phyloP scores from a whole-genome alignment of 23 tunicate genomes.

The Styela plicata region DNA sequence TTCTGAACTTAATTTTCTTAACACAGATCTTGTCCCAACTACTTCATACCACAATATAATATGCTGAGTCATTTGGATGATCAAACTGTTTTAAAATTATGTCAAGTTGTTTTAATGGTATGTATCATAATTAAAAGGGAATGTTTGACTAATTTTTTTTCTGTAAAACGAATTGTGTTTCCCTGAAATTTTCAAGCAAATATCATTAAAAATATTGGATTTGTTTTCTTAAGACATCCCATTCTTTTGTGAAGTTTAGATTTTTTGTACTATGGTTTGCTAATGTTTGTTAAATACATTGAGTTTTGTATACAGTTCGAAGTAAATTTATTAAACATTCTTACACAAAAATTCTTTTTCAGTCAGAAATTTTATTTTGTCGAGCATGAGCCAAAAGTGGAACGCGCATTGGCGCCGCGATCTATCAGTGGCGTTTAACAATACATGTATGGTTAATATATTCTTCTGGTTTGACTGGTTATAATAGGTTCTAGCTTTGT shows the following conservation, averaged over 20 bases:
- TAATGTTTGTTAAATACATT: too few species aligned
- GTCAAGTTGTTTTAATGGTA: constrained; percentile 96
- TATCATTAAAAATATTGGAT: too few species aligned
- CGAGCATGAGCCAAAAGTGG: too few species aligned
- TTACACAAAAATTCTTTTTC: neutral
- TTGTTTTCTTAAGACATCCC: too few species aligned
- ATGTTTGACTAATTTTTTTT: too few species aligned
- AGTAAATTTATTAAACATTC: neutral
- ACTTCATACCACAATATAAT: constrained; percentile 91
- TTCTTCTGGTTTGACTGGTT: neutral
- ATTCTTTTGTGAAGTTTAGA: too few species aligned
- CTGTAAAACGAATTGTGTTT: too few species aligned
- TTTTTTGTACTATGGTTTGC: too few species aligned
- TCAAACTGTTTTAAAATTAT: constrained; percentile 72
- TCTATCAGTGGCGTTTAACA: neutral
- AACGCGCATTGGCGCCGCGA: neutral
- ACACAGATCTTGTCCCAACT: constrained; percentile 83
- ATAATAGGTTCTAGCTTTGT: neutral
- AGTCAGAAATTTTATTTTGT: too few species aligned
- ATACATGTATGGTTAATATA: neutral
- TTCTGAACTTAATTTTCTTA: too few species aligned
- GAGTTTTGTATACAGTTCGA: neutral
- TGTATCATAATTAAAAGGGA: too few species aligned
- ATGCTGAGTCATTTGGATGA: constrained; percentile 92
- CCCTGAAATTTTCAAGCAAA: too few species aligned